Evolutionary conservation across 1,140 invertebrate species (phyloP), one percentile per base, ranked within the genome.

Genomic region (Pristionchus pacificus): DNA sequence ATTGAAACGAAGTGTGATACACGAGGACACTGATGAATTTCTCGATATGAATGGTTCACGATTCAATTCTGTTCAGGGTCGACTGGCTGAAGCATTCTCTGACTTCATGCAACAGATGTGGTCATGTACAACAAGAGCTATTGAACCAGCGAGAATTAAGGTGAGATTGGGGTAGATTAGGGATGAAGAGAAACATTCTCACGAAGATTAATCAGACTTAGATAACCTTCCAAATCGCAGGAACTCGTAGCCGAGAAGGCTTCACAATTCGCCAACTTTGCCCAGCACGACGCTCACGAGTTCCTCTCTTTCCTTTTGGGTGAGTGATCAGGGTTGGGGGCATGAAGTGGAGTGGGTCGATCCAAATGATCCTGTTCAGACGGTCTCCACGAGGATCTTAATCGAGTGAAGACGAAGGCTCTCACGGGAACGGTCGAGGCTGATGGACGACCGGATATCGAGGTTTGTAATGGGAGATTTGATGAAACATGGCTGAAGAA

Each of bases 231-330:
- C 62, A 2, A 2, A 76, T 68, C 3, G 24, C 61, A 86, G 84
- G 83, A 83, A 70, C 77, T 88, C 29, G 83, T 88, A 33, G 83
- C 85, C 15, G 81, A 84, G 77, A 88, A 88, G 74, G 84, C 85
- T 3, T 85, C 81, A 57, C 86, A 87, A 78, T 88, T 88, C 75
- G 84, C 84, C 60, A 87, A 87, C 15, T 88, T 84, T 84, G 85
- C 85, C 68, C 88, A 88, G 59, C 88, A 88, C 77, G 88, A 88
- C 82, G 86, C 88, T 25, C 87, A 88, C 78, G 88, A 88, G 77
- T 88, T 88, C 78, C 84, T 88, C 81, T 85, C 86, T 2, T 88
- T 87, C 74, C 79, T 88, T 2, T 76, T 88, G 14, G 88, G 38
- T 49, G 6, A 49, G 38, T 49, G 38, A 10, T 49, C 38, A 49